Percentiles rank a stretch among this genome's conserved stretches.
phyloP scores from a whole-genome alignment of 2,888 invertebrate species.

The Hydrotaea cyrtoneurina region DNA sequence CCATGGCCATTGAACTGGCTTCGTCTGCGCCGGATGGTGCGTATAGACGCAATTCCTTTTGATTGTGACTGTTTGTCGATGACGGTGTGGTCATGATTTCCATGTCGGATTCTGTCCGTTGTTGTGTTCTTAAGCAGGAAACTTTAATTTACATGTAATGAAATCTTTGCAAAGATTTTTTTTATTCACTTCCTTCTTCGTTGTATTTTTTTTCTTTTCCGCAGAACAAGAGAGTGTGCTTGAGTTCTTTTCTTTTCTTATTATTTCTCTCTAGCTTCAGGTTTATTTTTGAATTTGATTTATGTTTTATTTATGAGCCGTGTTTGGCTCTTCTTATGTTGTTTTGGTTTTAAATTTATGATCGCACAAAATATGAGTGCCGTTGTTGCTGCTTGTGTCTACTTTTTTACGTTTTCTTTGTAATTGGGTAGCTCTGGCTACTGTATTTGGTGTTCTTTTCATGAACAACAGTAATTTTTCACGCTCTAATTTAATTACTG shows the following conservation, averaged over 20 bases:
- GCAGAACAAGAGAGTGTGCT: neutral
- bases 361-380: constrained; percentile 42
- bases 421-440: constrained; percentile 63
- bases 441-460: constrained; percentile 62
- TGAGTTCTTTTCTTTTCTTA: constrained; percentile 7
- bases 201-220: neutral
- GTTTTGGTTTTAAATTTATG: constrained; percentile 44
- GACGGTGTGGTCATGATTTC: constrained; percentile 60
- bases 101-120: constrained; percentile 41
- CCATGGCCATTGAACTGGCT: constrained; percentile 20
- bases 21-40: constrained; percentile 66
- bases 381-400: constrained; percentile 48
- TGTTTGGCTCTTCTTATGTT: constrained; percentile 8
- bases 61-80: constrained; percentile 76
- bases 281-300: constrained; percentile 21
- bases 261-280: too few relatives aligned
- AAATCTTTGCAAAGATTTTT: neutral
- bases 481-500: constrained; percentile 75
- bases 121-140: neutral
- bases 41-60: constrained; percentile 74
- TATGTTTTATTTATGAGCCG: constrained; percentile 27
- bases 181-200: constrained; percentile 35
- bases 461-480: constrained; percentile 70
- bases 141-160: constrained; percentile 37
- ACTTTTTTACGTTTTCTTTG: constrained; percentile 67